Percentiles rank a stretch among this genome's conserved stretches.
These are phyloP conservation scores for Lytechinus variegatus DNA, from an alignment of 35 echinoderm and acorn worm genomes.

Conservation along the genomic window DNA sequence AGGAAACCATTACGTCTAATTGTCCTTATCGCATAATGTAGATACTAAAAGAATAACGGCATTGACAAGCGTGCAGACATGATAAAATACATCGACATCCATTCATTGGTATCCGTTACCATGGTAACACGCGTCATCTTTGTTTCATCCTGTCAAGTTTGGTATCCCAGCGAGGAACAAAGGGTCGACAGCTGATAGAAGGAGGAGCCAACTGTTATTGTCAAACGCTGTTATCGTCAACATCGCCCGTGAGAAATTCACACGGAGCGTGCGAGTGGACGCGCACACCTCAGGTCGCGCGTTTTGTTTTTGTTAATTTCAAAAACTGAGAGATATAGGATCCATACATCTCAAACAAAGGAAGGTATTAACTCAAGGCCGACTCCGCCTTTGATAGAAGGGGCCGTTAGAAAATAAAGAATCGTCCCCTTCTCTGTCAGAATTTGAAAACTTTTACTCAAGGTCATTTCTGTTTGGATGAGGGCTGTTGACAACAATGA, in stretches of 20 bases:
- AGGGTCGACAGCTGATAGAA: not conserved
- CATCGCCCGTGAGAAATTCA: not conserved
- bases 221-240: not conserved
- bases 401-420: not conserved
- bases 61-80: not conserved
- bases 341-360: too few species aligned
- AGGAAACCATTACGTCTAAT: not conserved
- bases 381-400: too few species aligned
- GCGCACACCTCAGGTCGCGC: not conserved
- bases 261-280: not conserved
- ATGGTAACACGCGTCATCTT: not conserved
- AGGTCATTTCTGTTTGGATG: not conserved
- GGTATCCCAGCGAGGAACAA: not conserved
- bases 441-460: not conserved
- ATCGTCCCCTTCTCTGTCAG: not conserved
- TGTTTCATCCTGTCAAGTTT: not conserved
- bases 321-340: not conserved
- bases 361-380: too few species aligned
- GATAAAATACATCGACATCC: not conserved
- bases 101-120: not conserved
- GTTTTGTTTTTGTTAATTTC: not conserved
- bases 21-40: not conserved
- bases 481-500: not conserved
- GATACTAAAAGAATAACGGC: not conserved
- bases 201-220: not conserved